phyloP scores from a whole-genome alignment of 1,140 invertebrate species.

The Ceratoteleas bidentatus region DNA sequence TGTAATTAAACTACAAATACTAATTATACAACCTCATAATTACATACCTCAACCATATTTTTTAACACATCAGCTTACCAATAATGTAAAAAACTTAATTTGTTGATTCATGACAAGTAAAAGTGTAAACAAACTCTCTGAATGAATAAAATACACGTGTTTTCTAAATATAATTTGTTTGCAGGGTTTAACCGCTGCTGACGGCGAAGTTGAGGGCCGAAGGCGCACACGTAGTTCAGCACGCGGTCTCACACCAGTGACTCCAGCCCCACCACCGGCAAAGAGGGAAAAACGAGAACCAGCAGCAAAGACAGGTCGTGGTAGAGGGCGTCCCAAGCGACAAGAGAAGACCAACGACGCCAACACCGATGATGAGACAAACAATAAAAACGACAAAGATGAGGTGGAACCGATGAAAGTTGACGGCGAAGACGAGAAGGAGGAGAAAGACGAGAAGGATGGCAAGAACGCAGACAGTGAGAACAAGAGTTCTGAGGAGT shows the following conservation, averaged over 20 bases:
- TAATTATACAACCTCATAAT: no score
- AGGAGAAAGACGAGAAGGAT: conserved; percentile 61
- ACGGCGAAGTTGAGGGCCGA: conserved; percentile 78
- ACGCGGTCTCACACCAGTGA: conserved; percentile 72
- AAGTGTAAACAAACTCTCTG: no score
- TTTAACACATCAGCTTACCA: no score
- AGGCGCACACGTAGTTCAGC: conserved; percentile 81
- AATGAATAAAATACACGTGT: no score
- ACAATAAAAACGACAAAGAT: conserved; percentile 77
- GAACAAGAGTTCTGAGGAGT: conserved; percentile 66
- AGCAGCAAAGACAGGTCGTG: conserved; percentile 73
- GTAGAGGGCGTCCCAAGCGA: conserved; percentile 78
- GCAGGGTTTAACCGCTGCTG: conserved; percentile 75
- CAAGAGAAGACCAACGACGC: conserved; percentile 76
- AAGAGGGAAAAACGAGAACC: conserved; percentile 80
- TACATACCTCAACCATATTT: no score
- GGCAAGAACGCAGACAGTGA: conserved; percentile 53
- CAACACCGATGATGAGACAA: conserved; percentile 74
- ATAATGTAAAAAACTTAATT: no score
- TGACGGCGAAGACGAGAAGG: conserved; percentile 73
- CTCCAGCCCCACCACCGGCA: conserved; percentile 78
- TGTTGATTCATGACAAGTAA: no score
- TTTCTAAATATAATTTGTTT: conserved; percentile 21
- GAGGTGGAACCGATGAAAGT: conserved; percentile 78
- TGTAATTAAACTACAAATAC: no score